Percentiles rank a stretch among this genome's conserved stretches.
Conservation (phyloP, 2,888 invertebrate species). For the Andrena dorsata region DNA sequence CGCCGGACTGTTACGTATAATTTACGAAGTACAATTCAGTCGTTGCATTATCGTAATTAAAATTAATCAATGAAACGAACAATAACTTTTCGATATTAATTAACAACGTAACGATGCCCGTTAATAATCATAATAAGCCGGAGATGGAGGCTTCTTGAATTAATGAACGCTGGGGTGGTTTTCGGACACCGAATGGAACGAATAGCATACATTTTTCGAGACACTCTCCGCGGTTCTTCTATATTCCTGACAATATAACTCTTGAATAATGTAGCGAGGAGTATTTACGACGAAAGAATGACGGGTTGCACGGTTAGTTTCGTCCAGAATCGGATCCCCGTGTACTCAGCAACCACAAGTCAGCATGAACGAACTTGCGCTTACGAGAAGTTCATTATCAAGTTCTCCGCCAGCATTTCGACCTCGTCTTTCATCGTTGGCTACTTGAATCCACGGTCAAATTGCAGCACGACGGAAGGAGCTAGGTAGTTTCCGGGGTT, state of each 20-base stretch:
- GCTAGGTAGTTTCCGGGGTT: conserved; percentile 40
- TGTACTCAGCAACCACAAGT: background rate
- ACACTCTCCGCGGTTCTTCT: no score
- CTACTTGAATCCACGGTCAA: conserved; percentile 42
- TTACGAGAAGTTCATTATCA: background rate
- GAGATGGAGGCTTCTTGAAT: background rate
- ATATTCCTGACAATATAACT: no score
- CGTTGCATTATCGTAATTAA: conserved; percentile 28
- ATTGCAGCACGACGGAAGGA: conserved; percentile 26
- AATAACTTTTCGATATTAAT: conserved; percentile 21
- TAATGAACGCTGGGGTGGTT: background rate
- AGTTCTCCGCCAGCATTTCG: conserved; percentile 10
- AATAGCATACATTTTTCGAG: background rate
- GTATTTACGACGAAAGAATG: no score
- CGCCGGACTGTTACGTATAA: conserved; percentile 13
- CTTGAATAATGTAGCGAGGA: no score
- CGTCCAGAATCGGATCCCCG: background rate
- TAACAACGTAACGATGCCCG: background rate
- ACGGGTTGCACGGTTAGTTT: background rate
- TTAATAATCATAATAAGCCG: background rate
- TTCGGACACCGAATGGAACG: background rate
- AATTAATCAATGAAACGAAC: conserved; percentile 27
- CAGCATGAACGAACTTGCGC: background rate
- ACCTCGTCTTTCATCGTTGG: conserved; percentile 48
- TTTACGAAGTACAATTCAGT: conserved; percentile 11